Conservation (phyloP, 2,888 invertebrate genomes). For the Diadromus collaris region DNA sequence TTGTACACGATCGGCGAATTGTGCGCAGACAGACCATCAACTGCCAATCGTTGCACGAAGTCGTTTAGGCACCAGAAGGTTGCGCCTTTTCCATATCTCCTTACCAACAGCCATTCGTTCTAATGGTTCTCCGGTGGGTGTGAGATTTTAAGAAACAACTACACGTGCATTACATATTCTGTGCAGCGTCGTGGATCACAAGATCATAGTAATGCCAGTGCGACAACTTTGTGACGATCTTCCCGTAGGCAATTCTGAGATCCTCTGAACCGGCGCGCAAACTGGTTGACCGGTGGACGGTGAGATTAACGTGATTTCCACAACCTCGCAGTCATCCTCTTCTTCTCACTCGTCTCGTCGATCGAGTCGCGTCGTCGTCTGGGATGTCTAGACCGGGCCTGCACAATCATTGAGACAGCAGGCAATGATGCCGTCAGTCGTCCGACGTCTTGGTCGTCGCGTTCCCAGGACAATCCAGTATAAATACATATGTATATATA, state of each 20-base stretch:
- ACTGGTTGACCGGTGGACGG: conserved; percentile 45
- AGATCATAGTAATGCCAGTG: not conserved
- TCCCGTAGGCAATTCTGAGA: conserved; percentile 33
- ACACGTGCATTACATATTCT: not conserved
- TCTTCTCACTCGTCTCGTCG: conserved; percentile 7
- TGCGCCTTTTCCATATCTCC: too few relatives aligned
- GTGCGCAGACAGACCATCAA: not conserved
- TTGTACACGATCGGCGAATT: too few relatives aligned
- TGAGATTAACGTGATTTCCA: conserved; percentile 7
- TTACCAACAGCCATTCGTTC: not conserved
- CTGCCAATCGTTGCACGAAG: not conserved
- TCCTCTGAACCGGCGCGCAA: conserved; percentile 42
- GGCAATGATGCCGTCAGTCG: conserved; percentile 33
- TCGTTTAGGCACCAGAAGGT: too few relatives aligned
- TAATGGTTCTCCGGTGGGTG: not conserved
- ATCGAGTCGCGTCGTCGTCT: conserved; percentile 29
- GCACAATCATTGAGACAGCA: conserved; percentile 36
- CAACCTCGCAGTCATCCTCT: conserved; percentile 19
- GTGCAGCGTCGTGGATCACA: not conserved
- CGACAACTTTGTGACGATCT: not conserved
- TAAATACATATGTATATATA: conserved; percentile 1
- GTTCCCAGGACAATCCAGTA: conserved; percentile 55
- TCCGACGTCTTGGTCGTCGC: conserved; percentile 35
- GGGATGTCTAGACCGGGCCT: conserved; percentile 44
- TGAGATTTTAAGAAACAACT: not conserved